Evolutionary conservation across 2,797 vertebrate genomes (phyloP), one percentile per base, ranked within the genome.

Genomic region (Acrossocheilus wenchowensis): DNA sequence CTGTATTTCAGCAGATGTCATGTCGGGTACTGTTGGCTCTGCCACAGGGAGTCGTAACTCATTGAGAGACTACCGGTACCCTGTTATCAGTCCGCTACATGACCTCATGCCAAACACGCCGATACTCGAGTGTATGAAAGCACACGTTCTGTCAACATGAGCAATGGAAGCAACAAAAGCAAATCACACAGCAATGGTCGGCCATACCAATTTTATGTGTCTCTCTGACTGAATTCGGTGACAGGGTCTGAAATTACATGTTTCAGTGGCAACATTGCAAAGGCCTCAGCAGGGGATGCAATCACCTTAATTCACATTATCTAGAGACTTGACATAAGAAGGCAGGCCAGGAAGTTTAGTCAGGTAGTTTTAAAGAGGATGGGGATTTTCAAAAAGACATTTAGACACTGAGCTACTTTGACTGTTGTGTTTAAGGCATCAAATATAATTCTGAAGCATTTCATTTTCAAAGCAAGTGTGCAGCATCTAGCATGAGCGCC

Each of bases 11-110:
- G 82, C 88, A 73, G 10, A 52, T 92, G 92, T 91, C 92, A 90
- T 90, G 89, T 91, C 79, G 89, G 88, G 92, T 91, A 90, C 90
- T 86, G 89, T 90, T 88, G 90, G 79, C 82, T 69, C 81, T n/a
- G 80, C 93, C 89, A 10, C 66, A 86, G 92, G 93, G 92, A 92
- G 82, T 83, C 84, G 86, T 94, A 91, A 93, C 92, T 95, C 91
- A 93, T 93, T 92, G 91, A 89, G 88, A 88, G 90, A 91, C 89
- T 91, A 91, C 92, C 90, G 85, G 90, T 90, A 90, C 89, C 91
- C 91, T 92, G 92, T 94, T 94, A 94, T 94, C 93, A 91, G 91
- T 89, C 90, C 89, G 90, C 90, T 77, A 87, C 88, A 91, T 83
- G 91, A 90, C 88, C 91, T 92, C 80, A 62, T 88, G 89, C 89